Conservation (phyloP, 2,888 invertebrate species). For the Phoronis australis region DNA sequence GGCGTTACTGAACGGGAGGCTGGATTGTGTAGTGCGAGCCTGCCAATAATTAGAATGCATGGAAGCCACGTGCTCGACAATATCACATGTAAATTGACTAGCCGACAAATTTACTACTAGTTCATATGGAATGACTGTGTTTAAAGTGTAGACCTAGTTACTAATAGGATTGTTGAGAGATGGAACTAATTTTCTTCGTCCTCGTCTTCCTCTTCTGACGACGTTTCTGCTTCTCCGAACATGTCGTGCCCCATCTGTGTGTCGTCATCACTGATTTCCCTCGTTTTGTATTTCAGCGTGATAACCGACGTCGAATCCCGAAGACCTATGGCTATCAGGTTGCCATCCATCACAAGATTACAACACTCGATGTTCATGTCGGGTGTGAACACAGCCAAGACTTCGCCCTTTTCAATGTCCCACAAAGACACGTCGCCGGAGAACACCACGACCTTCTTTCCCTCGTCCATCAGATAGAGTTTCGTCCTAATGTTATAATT, state of each 20-base stretch:
- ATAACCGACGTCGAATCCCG: conserved; percentile 16
- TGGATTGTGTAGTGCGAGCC: no score
- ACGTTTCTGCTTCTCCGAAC: conserved; percentile 15
- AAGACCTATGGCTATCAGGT: conserved; percentile 18
- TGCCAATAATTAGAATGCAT: no score
- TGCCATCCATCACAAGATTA: conserved; percentile 15
- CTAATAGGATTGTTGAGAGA: no score
- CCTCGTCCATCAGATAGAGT: conserved; percentile 36
- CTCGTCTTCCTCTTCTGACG: conserved; percentile 14
- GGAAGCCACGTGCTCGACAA: no score
- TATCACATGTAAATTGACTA: no score
- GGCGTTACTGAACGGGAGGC: no score
- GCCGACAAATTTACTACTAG: no score
- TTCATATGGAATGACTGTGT: no score
- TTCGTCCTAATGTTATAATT: conserved; percentile 31
- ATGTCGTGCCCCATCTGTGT: conserved; percentile 9
- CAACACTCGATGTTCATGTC: conserved; percentile 19
- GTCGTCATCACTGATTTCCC: not conserved
- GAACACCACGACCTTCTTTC: conserved; percentile 34
- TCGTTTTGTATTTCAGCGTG: conserved; percentile 9
- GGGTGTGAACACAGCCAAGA: conserved; percentile 30
- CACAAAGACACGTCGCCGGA: conserved; percentile 47
- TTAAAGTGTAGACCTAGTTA: no score
- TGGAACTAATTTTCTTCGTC: no score
- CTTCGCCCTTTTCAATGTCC: conserved; percentile 35